Conservation (phyloP, 2,797 vertebrate genomes). For the Sebastiscus tertius region DNA sequence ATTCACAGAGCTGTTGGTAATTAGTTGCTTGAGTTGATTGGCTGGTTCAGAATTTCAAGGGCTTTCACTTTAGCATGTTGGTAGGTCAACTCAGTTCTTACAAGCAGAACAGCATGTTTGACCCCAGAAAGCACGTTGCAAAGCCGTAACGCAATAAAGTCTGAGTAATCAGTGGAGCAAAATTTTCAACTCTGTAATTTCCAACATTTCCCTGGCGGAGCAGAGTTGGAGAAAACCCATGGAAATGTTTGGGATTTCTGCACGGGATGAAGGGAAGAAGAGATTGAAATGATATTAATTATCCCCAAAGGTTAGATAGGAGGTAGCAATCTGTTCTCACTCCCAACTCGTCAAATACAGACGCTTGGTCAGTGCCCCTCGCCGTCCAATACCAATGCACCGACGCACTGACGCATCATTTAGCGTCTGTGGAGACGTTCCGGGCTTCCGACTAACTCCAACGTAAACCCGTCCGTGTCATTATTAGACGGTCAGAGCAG, state of each 20-base stretch:
- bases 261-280: background rate
- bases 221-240: slow-evolving; percentile 19
- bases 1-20: slow-evolving; percentile 6
- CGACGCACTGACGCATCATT: background rate
- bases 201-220: slow-evolving; percentile 1
- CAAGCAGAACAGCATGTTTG: background rate
- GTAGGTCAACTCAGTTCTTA: slow-evolving; percentile 15
- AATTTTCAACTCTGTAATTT: slow-evolving; percentile 51
- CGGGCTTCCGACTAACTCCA: background rate
- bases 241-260: slow-evolving; percentile 41
- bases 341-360: background rate
- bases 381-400: background rate
- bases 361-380: background rate
- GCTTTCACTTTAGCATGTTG: slow-evolving; percentile 10
- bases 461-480: background rate
- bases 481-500: background rate
- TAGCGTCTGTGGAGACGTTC: background rate
- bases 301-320: background rate
- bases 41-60: background rate
- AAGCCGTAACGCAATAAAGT: background rate
- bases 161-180: slow-evolving; percentile 19
- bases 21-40: slow-evolving; percentile 1
- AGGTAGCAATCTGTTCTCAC: background rate
- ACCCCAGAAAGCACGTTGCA: background rate
- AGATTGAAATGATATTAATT: slow-evolving; percentile 12